phyloP scores from a whole-genome alignment of 1,140 invertebrate species.

The Paracyclopina nana region DNA sequence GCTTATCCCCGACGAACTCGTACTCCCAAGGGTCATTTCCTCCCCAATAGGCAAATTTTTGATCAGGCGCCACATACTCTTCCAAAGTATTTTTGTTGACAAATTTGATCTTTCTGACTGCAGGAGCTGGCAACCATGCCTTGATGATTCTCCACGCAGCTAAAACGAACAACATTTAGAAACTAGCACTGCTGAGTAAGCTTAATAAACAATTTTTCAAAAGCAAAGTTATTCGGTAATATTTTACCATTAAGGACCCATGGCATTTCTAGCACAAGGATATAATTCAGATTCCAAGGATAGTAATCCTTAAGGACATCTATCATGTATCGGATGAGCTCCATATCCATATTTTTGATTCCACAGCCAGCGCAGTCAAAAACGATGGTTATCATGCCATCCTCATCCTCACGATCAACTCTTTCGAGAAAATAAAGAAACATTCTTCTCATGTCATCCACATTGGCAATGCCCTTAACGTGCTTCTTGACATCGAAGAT shows the following conservation, averaged over 20 bases:
- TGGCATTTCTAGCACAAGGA: conserved; percentile 80
- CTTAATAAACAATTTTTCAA: conserved; percentile 11
- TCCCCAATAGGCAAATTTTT: conserved; percentile 58
- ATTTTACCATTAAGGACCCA: conserved; percentile 67
- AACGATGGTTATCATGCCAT: conserved; percentile 56
- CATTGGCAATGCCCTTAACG: conserved; percentile 46
- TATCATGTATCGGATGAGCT: conserved; percentile 55
- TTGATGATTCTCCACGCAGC: conserved; percentile 86
- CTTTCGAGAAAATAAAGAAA: conserved; percentile 75
- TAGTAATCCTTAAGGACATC: conserved; percentile 71
- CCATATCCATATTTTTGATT: conserved; percentile 67
- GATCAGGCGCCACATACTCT: conserved; percentile 49
- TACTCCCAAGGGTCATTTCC: conserved; percentile 55
- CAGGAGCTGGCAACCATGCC: conserved; percentile 62
- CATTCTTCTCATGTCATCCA: conserved; percentile 50
- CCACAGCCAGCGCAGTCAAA: conserved; percentile 75
- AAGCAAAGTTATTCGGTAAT: neutral
- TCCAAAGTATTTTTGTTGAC: conserved; percentile 52
- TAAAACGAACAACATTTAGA: conserved; percentile 32
- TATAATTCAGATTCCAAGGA: conserved; percentile 70
- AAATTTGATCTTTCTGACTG: conserved; percentile 72
- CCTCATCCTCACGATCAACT: conserved; percentile 51
- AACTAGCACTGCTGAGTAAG: no score
- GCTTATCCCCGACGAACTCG: conserved; percentile 40
- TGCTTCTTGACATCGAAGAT: conserved; percentile 55